Evolutionary conservation across 2,797 vertebrate species (phyloP), one percentile per base, ranked within the genome.

Genomic region (Girardinus metallicus): DNA sequence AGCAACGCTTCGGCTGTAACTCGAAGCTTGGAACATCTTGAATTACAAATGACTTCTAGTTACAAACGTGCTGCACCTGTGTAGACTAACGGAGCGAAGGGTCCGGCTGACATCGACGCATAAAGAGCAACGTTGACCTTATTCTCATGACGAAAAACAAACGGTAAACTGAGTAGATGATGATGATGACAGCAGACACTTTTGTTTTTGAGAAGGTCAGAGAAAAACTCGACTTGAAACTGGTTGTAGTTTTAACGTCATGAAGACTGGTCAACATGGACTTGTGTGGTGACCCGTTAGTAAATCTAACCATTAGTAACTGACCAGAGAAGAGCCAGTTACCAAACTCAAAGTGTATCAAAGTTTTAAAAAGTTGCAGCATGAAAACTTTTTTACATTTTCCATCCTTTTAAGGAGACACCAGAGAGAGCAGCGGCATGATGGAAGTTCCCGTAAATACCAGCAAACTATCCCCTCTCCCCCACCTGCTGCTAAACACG

Each of bases 21-120:
- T 76, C 70, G 55, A 80, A 74, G 41, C 74, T 78, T 12, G 74
- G 68, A 66, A 49, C 81, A 77, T 36, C 88, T 92, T 82, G 66
- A 78, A 89, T 90, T 92, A 91, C 85, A 88, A 82, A 80, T 71
- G 60, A 87, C 80, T 78, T 77, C 85, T 57, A 51, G 86, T 84
- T 84, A 85, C 75, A 73, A 80, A 88, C 80, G 88, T 72, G 83
- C 76, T 78, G 73, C 77, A 73, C 1, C 62, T 66, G 31, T 23
- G 74, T 53, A 53, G 68, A 57, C 57, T 26, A 68, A 10, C 41
- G 46, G 53, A 53, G 57, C 39, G 66, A 3, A 75, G 62, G 68
- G 78, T 77, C 29, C 74, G 73, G 41, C 64, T 46, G n/a, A 74
- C 66, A 53, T 36, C 68, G 49, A 44, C 29, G 41, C 53, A 60